Conservation (phyloP, 2,797 vertebrate species). For the Capromys pilorides region DNA sequence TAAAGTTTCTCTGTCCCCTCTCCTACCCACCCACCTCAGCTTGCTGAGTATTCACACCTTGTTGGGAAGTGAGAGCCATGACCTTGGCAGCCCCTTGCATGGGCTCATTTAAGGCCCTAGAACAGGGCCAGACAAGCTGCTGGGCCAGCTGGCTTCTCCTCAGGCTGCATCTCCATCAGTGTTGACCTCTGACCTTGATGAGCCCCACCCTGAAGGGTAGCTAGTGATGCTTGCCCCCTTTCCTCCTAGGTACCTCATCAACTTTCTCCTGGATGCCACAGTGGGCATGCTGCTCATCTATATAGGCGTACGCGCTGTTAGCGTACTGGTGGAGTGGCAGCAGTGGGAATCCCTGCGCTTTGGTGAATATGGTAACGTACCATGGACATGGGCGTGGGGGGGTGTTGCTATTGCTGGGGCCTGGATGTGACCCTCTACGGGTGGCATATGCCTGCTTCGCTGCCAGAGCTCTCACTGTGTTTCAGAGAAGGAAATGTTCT, state of each 20-base stretch:
- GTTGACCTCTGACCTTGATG: background rate
- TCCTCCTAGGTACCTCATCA: conserved; percentile 95
- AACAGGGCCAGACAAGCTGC: background rate
- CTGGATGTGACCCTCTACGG: background rate
- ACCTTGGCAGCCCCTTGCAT: background rate
- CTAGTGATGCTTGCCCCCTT: background rate
- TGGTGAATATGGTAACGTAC: conserved; percentile 95
- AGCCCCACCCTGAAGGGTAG: background rate
- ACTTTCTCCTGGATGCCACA: conserved; percentile 97
- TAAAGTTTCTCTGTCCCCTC: background rate
- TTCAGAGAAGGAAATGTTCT: background rate
- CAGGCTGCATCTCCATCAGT: background rate
- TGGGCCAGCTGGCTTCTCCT: background rate
- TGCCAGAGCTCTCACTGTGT: background rate
- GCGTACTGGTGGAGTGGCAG: conserved; percentile 95
- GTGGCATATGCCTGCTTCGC: background rate
- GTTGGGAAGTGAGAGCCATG: background rate
- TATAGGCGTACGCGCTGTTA: conserved; percentile 91
- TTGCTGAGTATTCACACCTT: background rate
- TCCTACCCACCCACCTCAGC: background rate
- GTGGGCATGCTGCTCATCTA: conserved; percentile 99
- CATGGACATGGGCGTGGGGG: accelerated
- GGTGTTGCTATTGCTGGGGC: background rate
- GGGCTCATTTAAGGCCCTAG: background rate
- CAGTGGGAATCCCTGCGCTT: conserved; percentile 98